phyloP scores from a whole-genome alignment of 2,888 invertebrate genomes.

The Dolichopus griseipennis region DNA sequence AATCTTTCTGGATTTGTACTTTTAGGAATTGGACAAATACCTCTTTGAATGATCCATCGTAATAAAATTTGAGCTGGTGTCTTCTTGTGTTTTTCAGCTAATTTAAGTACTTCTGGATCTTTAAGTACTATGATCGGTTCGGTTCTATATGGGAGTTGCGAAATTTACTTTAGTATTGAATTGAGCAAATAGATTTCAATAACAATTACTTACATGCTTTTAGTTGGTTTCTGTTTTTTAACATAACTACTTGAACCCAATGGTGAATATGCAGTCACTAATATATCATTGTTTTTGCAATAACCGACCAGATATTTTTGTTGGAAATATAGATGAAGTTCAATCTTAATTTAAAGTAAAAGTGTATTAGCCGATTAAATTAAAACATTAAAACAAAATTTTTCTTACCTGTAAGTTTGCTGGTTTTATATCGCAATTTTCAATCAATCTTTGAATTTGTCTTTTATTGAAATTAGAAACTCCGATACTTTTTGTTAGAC shows the following conservation, averaged over 20 bases:
- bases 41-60: slow-evolving; percentile 61
- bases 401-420: slow-evolving; percentile 47
- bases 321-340: slow-evolving; percentile 70
- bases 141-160: slow-evolving; percentile 40
- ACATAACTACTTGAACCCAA: slow-evolving; percentile 64
- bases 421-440: slow-evolving; percentile 53
- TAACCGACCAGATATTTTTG: slow-evolving; percentile 55
- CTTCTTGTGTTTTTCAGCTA: slow-evolving; percentile 54
- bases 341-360: slow-evolving; percentile 47
- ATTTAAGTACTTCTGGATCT: slow-evolving; percentile 49
- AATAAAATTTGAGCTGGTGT: slow-evolving; percentile 68
- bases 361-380: too few species aligned
- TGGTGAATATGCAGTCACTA: slow-evolving; percentile 70
- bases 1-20: slow-evolving; percentile 66
- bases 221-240: slow-evolving; percentile 39
- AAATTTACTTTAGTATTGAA: not conserved
- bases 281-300: slow-evolving; percentile 55
- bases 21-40: slow-evolving; percentile 72
- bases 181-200: not conserved
- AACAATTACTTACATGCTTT: slow-evolving; percentile 26
- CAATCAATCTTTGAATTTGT: slow-evolving; percentile 60
- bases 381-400: not conserved
- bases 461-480: slow-evolving; percentile 71
- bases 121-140: slow-evolving; percentile 57
- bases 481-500: slow-evolving; percentile 68